Evolutionary conservation across 2,113 vertebrate species (phyloP).

Genomic region (Lanius collurio): DNA sequence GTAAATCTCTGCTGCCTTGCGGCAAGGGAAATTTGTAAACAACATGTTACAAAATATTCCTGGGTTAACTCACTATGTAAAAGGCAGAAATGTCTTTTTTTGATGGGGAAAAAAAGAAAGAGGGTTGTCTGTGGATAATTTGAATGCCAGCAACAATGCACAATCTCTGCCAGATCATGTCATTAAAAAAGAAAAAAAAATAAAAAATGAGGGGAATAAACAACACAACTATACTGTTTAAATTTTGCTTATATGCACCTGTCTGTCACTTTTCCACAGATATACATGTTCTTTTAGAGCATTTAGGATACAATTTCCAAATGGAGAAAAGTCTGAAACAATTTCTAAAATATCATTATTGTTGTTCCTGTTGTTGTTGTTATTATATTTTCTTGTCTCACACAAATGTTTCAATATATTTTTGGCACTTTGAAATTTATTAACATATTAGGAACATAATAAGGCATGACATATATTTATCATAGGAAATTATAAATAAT

Average conservation of each 20-base stretch:
- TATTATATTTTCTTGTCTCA: background rate
- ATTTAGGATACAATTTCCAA: background rate
- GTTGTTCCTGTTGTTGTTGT: background rate
- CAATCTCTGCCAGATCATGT: background rate
- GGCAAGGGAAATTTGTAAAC: background rate
- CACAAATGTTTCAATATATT: background rate
- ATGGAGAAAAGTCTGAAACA: background rate
- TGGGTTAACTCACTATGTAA: background rate
- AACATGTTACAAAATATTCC: background rate
- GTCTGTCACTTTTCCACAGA: background rate
- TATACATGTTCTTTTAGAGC: background rate
- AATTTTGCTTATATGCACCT: background rate
- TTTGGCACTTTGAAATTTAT: background rate
- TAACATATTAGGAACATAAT: background rate
- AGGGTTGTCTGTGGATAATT: background rate
- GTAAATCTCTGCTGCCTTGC: background rate
- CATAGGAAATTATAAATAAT: background rate
- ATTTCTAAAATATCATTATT: background rate
- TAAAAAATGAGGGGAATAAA: background rate
- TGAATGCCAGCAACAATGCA: background rate
- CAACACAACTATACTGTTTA: background rate
- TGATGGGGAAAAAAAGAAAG: background rate
- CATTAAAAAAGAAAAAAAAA: background rate
- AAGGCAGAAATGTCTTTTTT: background rate
- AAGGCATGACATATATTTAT: background rate